Conservation (phyloP, 2,888 invertebrate genomes). For the Polydrusus pterygomalis region DNA sequence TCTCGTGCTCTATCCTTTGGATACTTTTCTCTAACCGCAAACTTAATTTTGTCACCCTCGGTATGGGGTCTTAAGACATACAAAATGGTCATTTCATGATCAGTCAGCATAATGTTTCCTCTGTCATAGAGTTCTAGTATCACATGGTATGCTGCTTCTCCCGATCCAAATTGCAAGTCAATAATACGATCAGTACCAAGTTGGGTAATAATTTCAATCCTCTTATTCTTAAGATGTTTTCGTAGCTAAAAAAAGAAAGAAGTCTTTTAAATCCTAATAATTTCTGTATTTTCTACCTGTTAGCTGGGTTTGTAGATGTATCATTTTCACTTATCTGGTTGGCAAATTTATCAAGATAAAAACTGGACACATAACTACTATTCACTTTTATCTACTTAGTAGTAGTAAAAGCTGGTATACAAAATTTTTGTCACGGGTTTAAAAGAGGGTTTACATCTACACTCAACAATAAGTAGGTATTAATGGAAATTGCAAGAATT, state of each 20-base stretch:
- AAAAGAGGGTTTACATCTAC: too few species aligned
- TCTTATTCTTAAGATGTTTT: conserved; percentile 97
- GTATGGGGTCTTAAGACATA: conserved; percentile 94
- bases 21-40: conserved; percentile 95
- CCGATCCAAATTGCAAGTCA: conserved; percentile 95
- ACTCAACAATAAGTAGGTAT: too few species aligned
- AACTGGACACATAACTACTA: too few species aligned
- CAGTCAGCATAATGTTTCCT: conserved; percentile 96
- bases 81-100: conserved; percentile 90
- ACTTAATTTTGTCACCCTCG: conserved; percentile 92
- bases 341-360: too few species aligned
- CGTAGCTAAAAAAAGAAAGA: conserved; percentile 79
- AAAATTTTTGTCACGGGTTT: too few species aligned
- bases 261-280: too few species aligned
- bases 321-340: too few species aligned
- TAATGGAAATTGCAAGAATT: too few species aligned
- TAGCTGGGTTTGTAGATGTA: too few species aligned
- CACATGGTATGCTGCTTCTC: conserved; percentile 95
- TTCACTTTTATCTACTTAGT: too few species aligned
- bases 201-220: conserved; percentile 90
- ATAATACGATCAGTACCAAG: conserved; percentile 95
- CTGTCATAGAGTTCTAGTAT: conserved; percentile 96
- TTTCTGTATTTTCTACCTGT: too few species aligned
- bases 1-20: conserved; percentile 85
- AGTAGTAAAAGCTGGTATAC: too few species aligned